Evolutionary conservation across 2,888 invertebrate genomes (phyloP), one percentile per base, ranked within the genome.

Genomic region (Mimachlamys varia): DNA sequence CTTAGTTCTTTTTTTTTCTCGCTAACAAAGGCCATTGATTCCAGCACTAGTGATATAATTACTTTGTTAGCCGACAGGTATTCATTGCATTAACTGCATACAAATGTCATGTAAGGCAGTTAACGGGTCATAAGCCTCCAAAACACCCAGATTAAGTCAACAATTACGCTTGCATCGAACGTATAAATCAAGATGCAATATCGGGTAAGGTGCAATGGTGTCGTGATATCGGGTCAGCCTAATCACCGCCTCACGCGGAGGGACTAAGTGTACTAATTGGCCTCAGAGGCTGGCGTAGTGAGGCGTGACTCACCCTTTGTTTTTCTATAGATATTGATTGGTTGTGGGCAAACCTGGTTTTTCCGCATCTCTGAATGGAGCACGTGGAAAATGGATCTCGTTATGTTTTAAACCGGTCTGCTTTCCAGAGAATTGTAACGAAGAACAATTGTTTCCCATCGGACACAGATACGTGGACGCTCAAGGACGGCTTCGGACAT

Each of bases 131-230:
- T 76, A 76, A 33, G 76, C 76, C 76, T 76, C 76, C 33, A 10
- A 76, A 76, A 76, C 76, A 76, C 76, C 76, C 7, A 76, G 76
- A 76, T 76, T 76, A 76, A 27, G 76, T 76, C 76, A 76, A 76
- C 76, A 76, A 76, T 27, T 33, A 76, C 76, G 76, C 76, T 27
- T 76, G 76, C 27, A 76, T 76, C 76, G 27, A 76, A 76, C 33
- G 33, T 76, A 33, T 76, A 76, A 76, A 76, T 33, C 76, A 76
- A 76, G 27, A 76, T 76, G 27, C 33, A 76, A 33, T 76, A 76
- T 76, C 76, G 27, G 27, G 33, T 12, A 76, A 76, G 27, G 76
- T 76, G 76, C 33, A 76, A 76, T 0, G 76, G 33, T 76, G 76
- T 76, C 76, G 22, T 33, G 76, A 76, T 76, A 33, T 33, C 33